Base-by-base conservation (phyloP, 2,888 invertebrate genomes). In the Pseudococcus jackbeardsleyi region DNA sequence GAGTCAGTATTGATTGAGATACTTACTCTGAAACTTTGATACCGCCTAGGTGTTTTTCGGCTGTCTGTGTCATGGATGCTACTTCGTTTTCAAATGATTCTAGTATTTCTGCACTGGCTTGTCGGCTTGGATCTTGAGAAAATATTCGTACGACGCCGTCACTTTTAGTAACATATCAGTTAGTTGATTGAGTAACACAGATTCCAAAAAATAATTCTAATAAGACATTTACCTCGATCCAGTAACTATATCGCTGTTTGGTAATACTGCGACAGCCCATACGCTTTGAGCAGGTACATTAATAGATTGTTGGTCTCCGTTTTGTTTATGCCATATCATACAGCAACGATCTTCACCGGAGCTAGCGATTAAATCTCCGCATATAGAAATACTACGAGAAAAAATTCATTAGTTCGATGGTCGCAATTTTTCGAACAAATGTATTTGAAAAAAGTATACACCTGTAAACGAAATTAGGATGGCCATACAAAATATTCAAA, bases 61-160 rank as follows among this genome's bases (percentile, higher is more conserved):
- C 93, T 8, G 94, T 93, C 19, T 93, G 93, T 19, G 93, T 92
- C 89, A 95, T 92, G 9, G 94, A 93, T 11, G 93, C 93, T 0
- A 98, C 95, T 90, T 95, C 95, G 89, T 95, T 94, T 88, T 96
- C 94, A 91, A 95, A 98, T 0, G 92, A 92, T 88, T 94, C 93
- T 15, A 95, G 91, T 0, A 93, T 92, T 0, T 93, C 93, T 22
- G 93, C 93, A 88, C 94, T 93, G 0, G 97, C 98, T 89, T 93
- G 93, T n/a, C 96, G 93, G 0, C 92, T 92, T 0, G 95, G 93
- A 90, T 96, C 94, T 89, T 93, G 93, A 0, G 97, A 96, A 91
- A 98, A 99, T 68, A 99, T 94, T 89, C 98, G 94, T 0, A 98
- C 94, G 0, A 96, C 91, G 0, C 97, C 97, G 92, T 99, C 98